Evolutionary conservation across 2,113 vertebrate genomes (phyloP), one percentile per base, ranked within the genome.

Genomic region (Ancistrus triradiatus): DNA sequence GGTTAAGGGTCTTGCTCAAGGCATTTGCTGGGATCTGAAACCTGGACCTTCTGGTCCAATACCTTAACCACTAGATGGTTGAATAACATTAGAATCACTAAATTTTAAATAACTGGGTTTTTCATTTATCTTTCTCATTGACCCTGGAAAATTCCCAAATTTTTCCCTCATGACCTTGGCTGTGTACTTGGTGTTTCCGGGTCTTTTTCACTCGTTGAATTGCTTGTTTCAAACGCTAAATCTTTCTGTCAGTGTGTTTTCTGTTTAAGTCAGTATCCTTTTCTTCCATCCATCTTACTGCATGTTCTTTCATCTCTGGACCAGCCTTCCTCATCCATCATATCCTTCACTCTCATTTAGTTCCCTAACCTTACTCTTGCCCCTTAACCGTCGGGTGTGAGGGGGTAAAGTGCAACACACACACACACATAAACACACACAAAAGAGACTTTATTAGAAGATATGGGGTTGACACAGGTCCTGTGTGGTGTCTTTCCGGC

Each of bases 261-360:
- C 15, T 21, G 48, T 58, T 7, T 2, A 48, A 24, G 15, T 42
- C 48, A 17, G 2, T 27, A 28, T 15, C 47, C 60, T 56, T 56
- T 49, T 27, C 58, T 64, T 63, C 66, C 56, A 50, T 65, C 37
- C 8, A 47, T 72, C 37, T 33, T 71, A 60, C 72, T 48, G 70
- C 28, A 3, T 70, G 50, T 49, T 70, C 15, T 1, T 55, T 50
- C 62, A 66, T 70, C 68, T 65, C 17, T 5, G 14, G 38, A 58
- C 47, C 22, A 63, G 64, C 42, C 47, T 74, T 63, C 11, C 74
- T 83, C 87, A 89, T 89, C 84, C 83, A 90, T 90, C 86, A 87
- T 74, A 74, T 66, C 50, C 47, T 76, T 84, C 75, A 70, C 71
- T 70, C 50, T 57, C 46, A 75, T 79, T 70, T 49, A n/a, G 33